These are phyloP conservation scores for Pristionchus japonicus DNA, from an alignment of 2,888 invertebrate genomes.

Conservation along the genomic window DNA sequence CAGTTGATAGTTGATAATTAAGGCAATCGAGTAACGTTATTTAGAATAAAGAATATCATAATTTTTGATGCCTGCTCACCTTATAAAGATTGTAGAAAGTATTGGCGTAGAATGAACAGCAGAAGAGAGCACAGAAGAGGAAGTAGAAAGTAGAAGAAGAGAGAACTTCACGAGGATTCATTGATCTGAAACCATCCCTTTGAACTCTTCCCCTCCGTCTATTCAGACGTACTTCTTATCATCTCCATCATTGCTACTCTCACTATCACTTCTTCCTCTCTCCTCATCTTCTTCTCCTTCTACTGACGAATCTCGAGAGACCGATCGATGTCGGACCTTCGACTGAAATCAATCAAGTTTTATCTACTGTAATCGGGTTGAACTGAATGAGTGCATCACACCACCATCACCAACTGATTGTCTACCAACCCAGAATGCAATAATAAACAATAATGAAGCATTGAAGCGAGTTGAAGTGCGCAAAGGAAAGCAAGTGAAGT, in stretches of 20 bases:
- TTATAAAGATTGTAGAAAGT: slow-evolving; percentile 73
- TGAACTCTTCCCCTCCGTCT: not conserved
- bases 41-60: too few relatives aligned
- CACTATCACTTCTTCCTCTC: slow-evolving; percentile 35
- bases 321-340: slow-evolving; percentile 31
- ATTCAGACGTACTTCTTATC: slow-evolving; percentile 7
- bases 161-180: slow-evolving; percentile 67
- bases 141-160: slow-evolving; percentile 69
- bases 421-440: not conserved
- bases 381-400: slow-evolving; percentile 15
- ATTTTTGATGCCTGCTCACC: slow-evolving; percentile 49
- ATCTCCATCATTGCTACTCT: slow-evolving; percentile 34
- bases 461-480: not conserved
- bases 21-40: too few relatives aligned
- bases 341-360: not conserved
- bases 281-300: slow-evolving; percentile 17
- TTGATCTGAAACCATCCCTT: slow-evolving; percentile 46
- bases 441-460: too few relatives aligned
- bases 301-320: not conserved
- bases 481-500: not conserved
- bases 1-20: too few relatives aligned
- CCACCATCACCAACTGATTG: not conserved
- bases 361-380: not conserved
- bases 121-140: slow-evolving; percentile 68
- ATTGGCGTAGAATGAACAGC: slow-evolving; percentile 74